Base-by-base conservation (phyloP, 2,888 invertebrate species). In the Drosophila greeni region DNA sequence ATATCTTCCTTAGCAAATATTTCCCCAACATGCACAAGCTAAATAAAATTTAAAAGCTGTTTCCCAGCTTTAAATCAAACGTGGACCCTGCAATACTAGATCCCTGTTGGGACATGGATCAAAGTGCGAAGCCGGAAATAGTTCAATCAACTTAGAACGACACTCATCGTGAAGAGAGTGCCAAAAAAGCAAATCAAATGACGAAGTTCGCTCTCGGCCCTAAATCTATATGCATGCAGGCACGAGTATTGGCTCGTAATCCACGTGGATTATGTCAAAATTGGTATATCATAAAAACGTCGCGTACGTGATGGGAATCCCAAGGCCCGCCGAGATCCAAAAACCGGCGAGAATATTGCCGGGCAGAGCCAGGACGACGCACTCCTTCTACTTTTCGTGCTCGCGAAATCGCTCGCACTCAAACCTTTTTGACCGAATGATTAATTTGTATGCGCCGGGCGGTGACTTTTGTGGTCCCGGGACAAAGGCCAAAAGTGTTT, bases 271-370 rank as follows among this genome's bases (percentile, higher is more conserved):
- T 85, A 85, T 85, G 84, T 82, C 82, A 84, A 82, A 85, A 86
- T 85, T 84, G 85, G 86, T 86, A 86, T 86, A 86, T 86, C 85
- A 86, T 85, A 86, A 84, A 85, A 84, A 85, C 85, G 86, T 84
- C 76, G 81, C 70, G 80, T 85, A 86, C 85, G 85, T 86, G 85
- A 81, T 74, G 34, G 14, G 75, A 59, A 76, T 75, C 31, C 24
- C 48, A 54, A 71, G 78, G 60, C 31, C 52, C 45, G 62, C 43
- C 36, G 61, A 45, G 39, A 70, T 62, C 70, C 29, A 69, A 67
- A 69, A 67, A 18, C 51, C 24, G 62, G 53, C 62, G 47, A 47
- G 39, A 53, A 66, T 65, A 65, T 43, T 14, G 43, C 24, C 64
- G 26, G 12, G 37, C 59, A 31, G 29, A 31, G 34, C 20, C 33